phyloP scores from a whole-genome alignment of 1,140 invertebrate genomes.

The Epicauta chinensis region DNA sequence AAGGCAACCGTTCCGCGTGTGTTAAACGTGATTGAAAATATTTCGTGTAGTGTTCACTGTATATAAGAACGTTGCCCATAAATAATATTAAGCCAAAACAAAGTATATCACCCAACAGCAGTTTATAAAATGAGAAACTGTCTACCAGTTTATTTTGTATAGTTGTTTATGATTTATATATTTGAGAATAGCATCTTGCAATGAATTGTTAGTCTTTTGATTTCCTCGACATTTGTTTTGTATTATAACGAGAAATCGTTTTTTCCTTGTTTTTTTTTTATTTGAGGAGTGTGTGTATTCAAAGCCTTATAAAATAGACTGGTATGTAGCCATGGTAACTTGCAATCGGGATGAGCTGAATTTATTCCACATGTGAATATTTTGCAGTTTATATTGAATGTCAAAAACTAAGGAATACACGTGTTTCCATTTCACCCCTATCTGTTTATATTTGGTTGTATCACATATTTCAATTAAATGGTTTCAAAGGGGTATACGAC shows the following conservation, averaged over 20 bases:
- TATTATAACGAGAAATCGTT: no score
- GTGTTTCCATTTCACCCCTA: slow-evolving; percentile 1
- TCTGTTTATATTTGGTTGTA: slow-evolving; percentile 8
- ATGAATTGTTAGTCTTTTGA: slow-evolving; percentile 17
- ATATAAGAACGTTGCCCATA: slow-evolving; percentile 6
- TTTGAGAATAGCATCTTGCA: slow-evolving; percentile 9
- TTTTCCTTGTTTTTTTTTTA: no score
- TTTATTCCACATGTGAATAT: slow-evolving; percentile 5
- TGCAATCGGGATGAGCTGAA: slow-evolving; percentile 6
- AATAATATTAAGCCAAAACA: slow-evolving; percentile 13
- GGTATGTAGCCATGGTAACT: slow-evolving; percentile 8
- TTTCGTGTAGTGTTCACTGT: slow-evolving; percentile 3
- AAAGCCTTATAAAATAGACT: background rate
- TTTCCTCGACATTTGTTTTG: background rate
- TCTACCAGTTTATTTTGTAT: slow-evolving; percentile 11
- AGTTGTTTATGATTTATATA: slow-evolving; percentile 11
- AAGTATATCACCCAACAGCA: slow-evolving; percentile 13
- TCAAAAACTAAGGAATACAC: slow-evolving; percentile 10
- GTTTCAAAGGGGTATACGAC: no score
- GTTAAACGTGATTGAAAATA: slow-evolving; percentile 9
- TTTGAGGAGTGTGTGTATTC: no score
- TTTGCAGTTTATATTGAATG: slow-evolving; percentile 10
- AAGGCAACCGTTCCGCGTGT: no score
- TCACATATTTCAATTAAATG: slow-evolving; percentile 14
- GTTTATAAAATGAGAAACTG: slow-evolving; percentile 15